phyloP scores from a whole-genome alignment of 1,140 invertebrate species.

The Lanistes nyassanus region DNA sequence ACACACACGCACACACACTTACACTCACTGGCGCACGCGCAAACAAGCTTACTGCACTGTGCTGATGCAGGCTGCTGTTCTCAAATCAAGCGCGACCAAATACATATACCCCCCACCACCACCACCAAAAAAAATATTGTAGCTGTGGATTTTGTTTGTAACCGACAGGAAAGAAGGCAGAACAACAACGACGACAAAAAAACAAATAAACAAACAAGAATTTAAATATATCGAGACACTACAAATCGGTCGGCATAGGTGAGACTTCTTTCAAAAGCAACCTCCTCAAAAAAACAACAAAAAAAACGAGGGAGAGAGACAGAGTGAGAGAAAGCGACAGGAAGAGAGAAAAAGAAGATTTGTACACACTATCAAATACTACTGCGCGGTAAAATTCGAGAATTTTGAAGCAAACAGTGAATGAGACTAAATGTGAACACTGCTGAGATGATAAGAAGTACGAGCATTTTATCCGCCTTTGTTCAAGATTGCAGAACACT shows the following conservation, averaged over 20 bases:
- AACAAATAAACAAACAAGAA: neutral
- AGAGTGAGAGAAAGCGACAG: slow-evolving; percentile 6
- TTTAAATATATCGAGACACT: neutral
- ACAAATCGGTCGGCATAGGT: neutral
- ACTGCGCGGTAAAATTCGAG: too few relatives aligned
- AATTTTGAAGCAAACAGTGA: neutral
- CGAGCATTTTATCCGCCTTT: neutral
- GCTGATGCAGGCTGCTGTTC: neutral
- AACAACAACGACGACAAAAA: neutral
- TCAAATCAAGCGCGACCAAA: neutral
- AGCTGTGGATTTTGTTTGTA: too few relatives aligned
- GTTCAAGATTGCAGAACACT: neutral
- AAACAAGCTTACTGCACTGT: neutral
- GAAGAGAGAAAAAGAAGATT: slow-evolving; percentile 15
- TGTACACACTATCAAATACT: too few relatives aligned
- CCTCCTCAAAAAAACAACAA: neutral
- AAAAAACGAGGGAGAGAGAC: too few relatives aligned
- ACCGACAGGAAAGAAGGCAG: too few relatives aligned
- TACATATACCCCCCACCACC: neutral
- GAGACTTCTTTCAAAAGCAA: too few relatives aligned
- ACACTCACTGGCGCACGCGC: neutral
- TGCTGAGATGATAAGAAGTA: neutral
- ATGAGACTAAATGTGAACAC: neutral
- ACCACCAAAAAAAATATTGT: too few relatives aligned
- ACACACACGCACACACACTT: neutral